Evolutionary conservation across 2,888 invertebrate species (phyloP).

Genomic region (Acleris emargana): DNA sequence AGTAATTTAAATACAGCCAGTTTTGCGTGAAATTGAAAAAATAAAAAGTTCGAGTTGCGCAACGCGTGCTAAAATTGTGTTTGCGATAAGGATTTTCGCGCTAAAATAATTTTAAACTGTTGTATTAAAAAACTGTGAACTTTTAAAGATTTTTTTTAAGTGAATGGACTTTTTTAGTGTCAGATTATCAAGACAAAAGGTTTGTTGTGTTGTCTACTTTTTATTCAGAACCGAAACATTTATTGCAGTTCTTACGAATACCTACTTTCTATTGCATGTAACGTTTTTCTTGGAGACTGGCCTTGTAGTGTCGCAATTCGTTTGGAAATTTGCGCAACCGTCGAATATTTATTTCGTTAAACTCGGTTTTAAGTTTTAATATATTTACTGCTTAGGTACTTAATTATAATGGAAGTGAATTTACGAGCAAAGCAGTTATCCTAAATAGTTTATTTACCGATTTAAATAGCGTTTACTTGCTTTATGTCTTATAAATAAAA

Average conservation of each 20-base stretch:
- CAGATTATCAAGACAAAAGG: constrained; percentile 13
- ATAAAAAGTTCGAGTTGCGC: constrained; percentile 57
- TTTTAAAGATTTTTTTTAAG: constrained; percentile 9
- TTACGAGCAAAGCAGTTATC: neutral
- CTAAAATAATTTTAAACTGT: constrained; percentile 44
- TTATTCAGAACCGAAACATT: neutral
- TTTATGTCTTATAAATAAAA: too few species aligned
- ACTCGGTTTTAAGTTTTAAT: neutral
- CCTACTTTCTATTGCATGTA: constrained; percentile 20
- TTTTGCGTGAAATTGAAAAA: constrained; percentile 71
- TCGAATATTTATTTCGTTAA: neutral
- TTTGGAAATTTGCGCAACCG: constrained; percentile 30
- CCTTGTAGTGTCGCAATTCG: constrained; percentile 29
- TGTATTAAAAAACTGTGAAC: constrained; percentile 25
- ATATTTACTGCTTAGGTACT: neutral
- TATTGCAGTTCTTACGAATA: neutral
- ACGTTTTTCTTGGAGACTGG: constrained; percentile 26
- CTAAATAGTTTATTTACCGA: too few species aligned
- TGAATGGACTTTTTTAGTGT: constrained; percentile 29
- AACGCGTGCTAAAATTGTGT: constrained; percentile 55
- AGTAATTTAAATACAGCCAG: constrained; percentile 47
- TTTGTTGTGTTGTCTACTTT: constrained; percentile 19
- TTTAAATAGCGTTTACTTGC: too few species aligned
- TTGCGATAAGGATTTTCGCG: constrained; percentile 52
- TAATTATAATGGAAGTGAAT: neutral